phyloP scores from a whole-genome alignment of 2,113 vertebrate species.

The Oceanites oceanicus region DNA sequence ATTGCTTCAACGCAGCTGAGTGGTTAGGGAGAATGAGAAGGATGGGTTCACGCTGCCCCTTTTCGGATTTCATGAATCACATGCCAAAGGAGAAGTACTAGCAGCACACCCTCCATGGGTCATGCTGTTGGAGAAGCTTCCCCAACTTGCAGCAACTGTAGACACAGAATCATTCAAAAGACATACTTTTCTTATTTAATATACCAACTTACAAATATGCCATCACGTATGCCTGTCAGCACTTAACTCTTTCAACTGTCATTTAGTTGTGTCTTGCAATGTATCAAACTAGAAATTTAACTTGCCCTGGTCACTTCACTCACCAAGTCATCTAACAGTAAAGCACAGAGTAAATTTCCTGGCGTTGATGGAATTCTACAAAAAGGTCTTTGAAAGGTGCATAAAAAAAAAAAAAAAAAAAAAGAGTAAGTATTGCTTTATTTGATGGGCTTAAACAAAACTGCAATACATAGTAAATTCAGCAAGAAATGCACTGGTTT shows the following conservation, averaged over 20 bases:
- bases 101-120: not conserved
- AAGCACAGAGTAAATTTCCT: not conserved
- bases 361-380: not conserved
- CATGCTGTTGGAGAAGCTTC: not conserved
- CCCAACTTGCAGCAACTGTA: not conserved
- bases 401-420: not conserved
- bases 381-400: not conserved
- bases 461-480: not conserved
- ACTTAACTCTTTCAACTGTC: not conserved
- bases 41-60: not conserved
- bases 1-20: not conserved
- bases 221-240: not conserved
- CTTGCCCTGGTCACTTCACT: not conserved
- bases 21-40: not conserved
- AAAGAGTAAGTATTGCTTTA: not conserved
- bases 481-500: not conserved
- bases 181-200: not conserved
- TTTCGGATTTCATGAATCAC: rapidly evolving
- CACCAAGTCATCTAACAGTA: not conserved
- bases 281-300: not conserved
- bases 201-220: not conserved
- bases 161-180: not conserved
- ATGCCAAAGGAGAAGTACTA: not conserved
- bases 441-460: not conserved
- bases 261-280: not conserved